A percentile compares a stretch with the other conserved stretches of the same genome.
phyloP scores from a whole-genome alignment of 2,888 invertebrate genomes.

The Hedya salicella region DNA sequence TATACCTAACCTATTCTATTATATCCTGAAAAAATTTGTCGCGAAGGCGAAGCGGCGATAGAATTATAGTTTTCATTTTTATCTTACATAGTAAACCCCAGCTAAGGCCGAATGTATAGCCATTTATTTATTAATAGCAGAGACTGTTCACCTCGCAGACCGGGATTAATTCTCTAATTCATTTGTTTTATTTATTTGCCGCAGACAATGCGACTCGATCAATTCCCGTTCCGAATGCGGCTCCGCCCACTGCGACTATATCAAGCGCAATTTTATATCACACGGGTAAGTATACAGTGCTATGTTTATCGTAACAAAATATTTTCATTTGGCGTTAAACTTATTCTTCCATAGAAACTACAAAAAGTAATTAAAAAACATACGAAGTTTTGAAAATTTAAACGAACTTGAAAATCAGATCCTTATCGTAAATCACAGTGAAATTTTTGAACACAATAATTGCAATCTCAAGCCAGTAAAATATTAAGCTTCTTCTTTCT shows the following conservation, averaged over 20 bases:
- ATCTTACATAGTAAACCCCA: not conserved
- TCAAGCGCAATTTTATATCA: conserved; percentile 8
- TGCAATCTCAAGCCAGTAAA: no score
- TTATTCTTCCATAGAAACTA: no score
- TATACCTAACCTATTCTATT: no score
- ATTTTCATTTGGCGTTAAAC: no score
- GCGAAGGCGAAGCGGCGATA: no score
- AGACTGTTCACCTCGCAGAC: conserved; percentile 23
- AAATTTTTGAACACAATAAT: no score
- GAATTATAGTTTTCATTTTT: no score
- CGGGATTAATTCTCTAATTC: conserved; percentile 37
- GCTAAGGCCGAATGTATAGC: not conserved
- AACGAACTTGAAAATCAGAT: no score
- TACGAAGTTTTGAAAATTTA: no score
- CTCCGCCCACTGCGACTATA: conserved; percentile 33
- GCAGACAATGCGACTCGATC: conserved; percentile 42
- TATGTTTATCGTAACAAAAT: not conserved
- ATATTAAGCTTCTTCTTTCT: not conserved
- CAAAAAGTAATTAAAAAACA: no score
- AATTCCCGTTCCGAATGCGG: conserved; percentile 38
- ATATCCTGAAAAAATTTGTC: no score
- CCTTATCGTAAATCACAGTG: no score
- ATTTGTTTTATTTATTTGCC: conserved; percentile 40
- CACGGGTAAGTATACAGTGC: not conserved
- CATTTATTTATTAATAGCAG: conserved; percentile 22